phyloP scores from a whole-genome alignment of 2,888 invertebrate species.

The Trachelus troglodyta region DNA sequence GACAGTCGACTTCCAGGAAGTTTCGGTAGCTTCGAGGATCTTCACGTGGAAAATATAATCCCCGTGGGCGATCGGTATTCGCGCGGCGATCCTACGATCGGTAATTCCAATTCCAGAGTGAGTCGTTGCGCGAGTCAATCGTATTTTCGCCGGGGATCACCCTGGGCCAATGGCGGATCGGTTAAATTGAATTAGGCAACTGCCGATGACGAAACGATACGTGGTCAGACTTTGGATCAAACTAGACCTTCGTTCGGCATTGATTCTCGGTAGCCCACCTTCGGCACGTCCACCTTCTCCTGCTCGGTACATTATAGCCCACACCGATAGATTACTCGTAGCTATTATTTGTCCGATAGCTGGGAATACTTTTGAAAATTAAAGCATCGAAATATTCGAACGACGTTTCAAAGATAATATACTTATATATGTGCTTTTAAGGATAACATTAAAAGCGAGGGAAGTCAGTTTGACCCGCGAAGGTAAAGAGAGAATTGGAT shows the following conservation, averaged over 20 bases:
- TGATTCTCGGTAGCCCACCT: not conserved
- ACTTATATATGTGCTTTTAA: not conserved
- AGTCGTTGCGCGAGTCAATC: not conserved
- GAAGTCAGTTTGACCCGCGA: too few relatives aligned
- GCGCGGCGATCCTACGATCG: not conserved
- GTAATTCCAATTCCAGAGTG: not conserved
- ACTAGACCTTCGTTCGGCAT: not conserved
- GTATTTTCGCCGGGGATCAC: not conserved
- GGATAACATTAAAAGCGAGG: too few relatives aligned
- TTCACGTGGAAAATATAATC: not conserved
- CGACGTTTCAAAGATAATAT: not conserved
- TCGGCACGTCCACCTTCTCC: not conserved
- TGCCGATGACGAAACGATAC: conserved; percentile 10
- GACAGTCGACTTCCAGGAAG: not conserved
- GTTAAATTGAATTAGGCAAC: conserved; percentile 15
- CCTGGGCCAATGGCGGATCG: not conserved
- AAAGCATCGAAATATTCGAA: not conserved
- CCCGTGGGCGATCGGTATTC: not conserved
- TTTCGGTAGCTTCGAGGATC: not conserved
- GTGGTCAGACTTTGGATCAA: conserved; percentile 5
- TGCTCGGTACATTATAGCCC: not conserved
- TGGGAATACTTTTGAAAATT: not conserved
- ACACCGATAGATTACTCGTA: not conserved
- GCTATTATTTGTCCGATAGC: not conserved
- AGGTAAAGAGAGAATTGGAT: too few relatives aligned